Conservation (phyloP, 2,888 invertebrate genomes). For the Frankliniella intonsa region DNA sequence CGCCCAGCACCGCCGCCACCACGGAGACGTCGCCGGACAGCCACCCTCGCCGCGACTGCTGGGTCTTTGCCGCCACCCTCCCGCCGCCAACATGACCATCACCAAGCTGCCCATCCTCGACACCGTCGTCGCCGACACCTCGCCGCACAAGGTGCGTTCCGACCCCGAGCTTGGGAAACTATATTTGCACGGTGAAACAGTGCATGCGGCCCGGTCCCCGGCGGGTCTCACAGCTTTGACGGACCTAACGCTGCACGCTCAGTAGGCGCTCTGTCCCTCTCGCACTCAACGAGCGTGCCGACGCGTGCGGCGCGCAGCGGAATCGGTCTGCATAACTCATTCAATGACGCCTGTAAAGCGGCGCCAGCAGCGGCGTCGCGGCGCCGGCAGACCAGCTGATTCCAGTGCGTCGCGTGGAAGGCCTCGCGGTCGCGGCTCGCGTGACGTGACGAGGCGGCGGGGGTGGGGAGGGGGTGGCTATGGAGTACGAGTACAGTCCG, state of each 20-base stretch:
- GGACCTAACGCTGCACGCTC: too few species aligned
- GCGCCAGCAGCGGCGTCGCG: too few species aligned
- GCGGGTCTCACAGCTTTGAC: background rate
- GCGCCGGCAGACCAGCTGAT: too few species aligned
- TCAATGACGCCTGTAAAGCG: too few species aligned
- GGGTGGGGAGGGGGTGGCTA: too few species aligned
- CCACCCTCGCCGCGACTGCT: background rate
- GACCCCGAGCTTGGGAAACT: background rate
- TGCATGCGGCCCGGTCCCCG: background rate
- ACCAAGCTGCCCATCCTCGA: slow-evolving; percentile 18
- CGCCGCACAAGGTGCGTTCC: background rate
- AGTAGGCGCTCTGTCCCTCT: background rate
- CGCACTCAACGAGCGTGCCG: background rate
- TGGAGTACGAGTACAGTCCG: too few species aligned
- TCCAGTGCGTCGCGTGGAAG: too few species aligned
- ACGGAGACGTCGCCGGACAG: background rate
- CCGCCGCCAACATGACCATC: background rate
- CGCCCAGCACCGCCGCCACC: background rate
- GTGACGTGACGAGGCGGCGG: too few species aligned
- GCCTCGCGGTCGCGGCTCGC: too few species aligned
- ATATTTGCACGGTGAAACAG: background rate
- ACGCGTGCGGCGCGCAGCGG: background rate
- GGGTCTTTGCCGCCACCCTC: background rate
- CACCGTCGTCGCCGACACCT: background rate
- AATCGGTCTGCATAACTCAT: too few species aligned